A percentile compares a stretch with the other conserved stretches of the same genome.
These are phyloP conservation scores for Ageneiosus marmoratus DNA, from an alignment of 2,113 vertebrate species.

Conservation along the genomic window DNA sequence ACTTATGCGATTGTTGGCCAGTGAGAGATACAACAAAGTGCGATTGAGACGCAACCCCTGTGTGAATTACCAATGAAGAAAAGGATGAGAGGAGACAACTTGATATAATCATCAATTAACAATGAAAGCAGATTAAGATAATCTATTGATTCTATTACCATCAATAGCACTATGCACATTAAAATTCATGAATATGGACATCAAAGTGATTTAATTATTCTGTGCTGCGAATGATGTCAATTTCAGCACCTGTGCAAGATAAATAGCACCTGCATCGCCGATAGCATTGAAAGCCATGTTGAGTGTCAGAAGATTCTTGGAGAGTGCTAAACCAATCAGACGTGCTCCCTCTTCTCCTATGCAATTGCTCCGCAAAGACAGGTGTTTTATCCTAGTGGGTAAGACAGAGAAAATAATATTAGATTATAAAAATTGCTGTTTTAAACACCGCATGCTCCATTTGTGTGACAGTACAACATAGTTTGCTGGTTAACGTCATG, in stretches of 20 bases:
- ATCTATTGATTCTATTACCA: background rate
- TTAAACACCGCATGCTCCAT: background rate
- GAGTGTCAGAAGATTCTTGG: constrained; percentile 74
- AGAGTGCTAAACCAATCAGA: constrained; percentile 77
- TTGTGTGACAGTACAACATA: background rate
- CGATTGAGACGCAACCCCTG: constrained; percentile 86
- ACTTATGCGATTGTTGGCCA: constrained; percentile 80
- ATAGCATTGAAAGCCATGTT: constrained; percentile 85
- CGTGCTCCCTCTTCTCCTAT: constrained; percentile 72
- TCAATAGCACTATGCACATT: background rate
- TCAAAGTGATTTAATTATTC: background rate
- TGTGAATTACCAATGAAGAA: background rate
- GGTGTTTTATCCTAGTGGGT: constrained; percentile 71
- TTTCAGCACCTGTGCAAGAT: constrained; percentile 77
- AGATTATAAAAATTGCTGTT: background rate
- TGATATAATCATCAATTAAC: no score
- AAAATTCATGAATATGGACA: background rate
- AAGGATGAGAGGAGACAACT: background rate
- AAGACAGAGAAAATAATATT: background rate
- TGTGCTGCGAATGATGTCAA: background rate
- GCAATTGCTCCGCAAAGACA: constrained; percentile 79
- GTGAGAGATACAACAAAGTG: constrained; percentile 78
- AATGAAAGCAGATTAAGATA: background rate
- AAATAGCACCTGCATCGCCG: constrained; percentile 75
- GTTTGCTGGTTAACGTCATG: background rate